Conservation (phyloP, 2,797 vertebrate genomes). For the Scolopax rusticola region DNA sequence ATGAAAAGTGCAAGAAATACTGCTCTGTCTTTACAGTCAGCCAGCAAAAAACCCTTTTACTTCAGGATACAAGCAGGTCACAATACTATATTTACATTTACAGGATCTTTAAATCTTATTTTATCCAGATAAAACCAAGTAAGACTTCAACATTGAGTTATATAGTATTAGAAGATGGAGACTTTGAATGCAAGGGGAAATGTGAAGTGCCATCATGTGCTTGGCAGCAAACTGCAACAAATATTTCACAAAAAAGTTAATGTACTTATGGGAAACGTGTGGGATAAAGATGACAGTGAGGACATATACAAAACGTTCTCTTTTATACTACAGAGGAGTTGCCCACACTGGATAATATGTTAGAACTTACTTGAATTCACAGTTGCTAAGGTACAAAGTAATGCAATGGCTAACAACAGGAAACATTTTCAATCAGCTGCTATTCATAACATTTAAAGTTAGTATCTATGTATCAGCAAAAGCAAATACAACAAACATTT, state of each 20-base stretch:
- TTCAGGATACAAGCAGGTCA: background rate
- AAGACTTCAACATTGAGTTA: background rate
- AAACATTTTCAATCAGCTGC: background rate
- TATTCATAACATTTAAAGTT: background rate
- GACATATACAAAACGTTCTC: background rate
- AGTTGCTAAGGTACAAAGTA: background rate
- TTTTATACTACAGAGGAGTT: background rate
- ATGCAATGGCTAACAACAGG: background rate
- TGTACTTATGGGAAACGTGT: background rate
- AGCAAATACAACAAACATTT: background rate
- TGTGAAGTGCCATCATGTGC: background rate
- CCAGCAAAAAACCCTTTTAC: rapidly evolving
- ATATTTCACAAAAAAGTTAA: background rate
- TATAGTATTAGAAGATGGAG: background rate
- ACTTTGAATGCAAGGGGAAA: background rate
- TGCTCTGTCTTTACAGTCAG: background rate
- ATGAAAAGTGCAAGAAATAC: background rate
- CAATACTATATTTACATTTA: background rate
- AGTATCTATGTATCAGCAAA: background rate
- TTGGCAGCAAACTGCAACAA: background rate
- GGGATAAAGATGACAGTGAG: background rate
- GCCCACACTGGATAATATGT: background rate
- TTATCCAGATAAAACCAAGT: background rate
- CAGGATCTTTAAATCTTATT: background rate
- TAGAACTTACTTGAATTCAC: background rate